phyloP scores from a whole-genome alignment of 2,888 invertebrate species.

The Orgyia antiqua region DNA sequence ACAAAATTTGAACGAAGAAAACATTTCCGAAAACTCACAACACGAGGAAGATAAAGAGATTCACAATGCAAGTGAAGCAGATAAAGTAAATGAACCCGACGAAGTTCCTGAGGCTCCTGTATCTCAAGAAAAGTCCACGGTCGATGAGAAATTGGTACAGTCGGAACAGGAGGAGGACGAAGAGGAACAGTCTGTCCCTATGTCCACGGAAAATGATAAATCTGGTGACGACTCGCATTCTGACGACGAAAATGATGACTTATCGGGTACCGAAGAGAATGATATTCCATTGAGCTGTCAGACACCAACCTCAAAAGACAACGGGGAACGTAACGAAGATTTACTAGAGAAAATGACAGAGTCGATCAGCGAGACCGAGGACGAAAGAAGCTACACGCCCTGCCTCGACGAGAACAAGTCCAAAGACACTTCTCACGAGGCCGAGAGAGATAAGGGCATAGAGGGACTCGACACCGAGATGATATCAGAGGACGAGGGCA shows the following conservation, averaged over 20 bases:
- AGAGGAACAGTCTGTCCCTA: slow-evolving; percentile 1
- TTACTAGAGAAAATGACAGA: slow-evolving; percentile 76
- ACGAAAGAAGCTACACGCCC: slow-evolving; percentile 85
- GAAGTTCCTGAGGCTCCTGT: slow-evolving; percentile 4
- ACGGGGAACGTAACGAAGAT: slow-evolving; percentile 20
- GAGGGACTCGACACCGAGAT: slow-evolving; percentile 84
- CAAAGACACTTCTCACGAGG: slow-evolving; percentile 53
- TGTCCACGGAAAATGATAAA: slow-evolving; percentile 1
- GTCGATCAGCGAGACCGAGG: slow-evolving; percentile 80
- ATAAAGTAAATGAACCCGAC: neutral
- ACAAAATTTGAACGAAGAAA: neutral
- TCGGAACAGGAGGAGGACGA: slow-evolving; percentile 2
- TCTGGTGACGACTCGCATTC: slow-evolving; percentile 6
- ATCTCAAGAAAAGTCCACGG: neutral
- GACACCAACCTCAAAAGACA: slow-evolving; percentile 7
- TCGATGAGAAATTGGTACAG: slow-evolving; percentile 13
- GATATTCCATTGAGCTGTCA: slow-evolving; percentile 6
- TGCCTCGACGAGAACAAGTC: slow-evolving; percentile 83
- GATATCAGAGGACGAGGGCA: slow-evolving; percentile 85
- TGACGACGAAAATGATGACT: slow-evolving; percentile 7
- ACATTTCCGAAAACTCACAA: neutral
- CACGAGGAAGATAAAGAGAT: neutral
- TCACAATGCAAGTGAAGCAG: slow-evolving; percentile 1
- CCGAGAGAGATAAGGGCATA: slow-evolving; percentile 59
- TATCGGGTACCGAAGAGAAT: slow-evolving; percentile 11